These are phyloP conservation scores for Nemopilema nomurai DNA, from an alignment of 30 jellyfish, hydroid and myxozoan genomes.

Conservation along the genomic window DNA sequence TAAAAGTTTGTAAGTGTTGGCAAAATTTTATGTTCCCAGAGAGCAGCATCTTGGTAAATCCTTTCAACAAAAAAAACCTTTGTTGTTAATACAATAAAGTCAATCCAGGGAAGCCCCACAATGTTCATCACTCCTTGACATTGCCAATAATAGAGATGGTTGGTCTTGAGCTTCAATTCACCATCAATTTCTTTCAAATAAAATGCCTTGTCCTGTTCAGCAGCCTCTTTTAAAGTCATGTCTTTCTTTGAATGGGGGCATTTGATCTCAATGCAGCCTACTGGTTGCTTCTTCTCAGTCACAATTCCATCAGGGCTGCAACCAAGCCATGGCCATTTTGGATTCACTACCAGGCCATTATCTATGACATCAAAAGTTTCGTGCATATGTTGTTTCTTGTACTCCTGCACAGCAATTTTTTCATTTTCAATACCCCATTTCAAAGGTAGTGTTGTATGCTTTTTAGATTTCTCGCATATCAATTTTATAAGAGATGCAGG, in stretches of 20 bases:
- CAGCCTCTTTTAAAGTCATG: slow-evolving; percentile 6
- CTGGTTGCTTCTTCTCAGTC: not conserved
- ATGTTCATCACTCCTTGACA: slow-evolving; percentile 69
- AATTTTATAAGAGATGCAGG: slow-evolving; percentile 25
- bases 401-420: not conserved
- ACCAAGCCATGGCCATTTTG: slow-evolving; percentile 15
- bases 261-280: slow-evolving; percentile 40
- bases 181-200: not conserved
- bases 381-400: slow-evolving; percentile 1
- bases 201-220: slow-evolving; percentile 48
- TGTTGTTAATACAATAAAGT: slow-evolving; percentile 58
- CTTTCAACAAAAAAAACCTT: slow-evolving; percentile 32
- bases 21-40: slow-evolving; percentile 40
- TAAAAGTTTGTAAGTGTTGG: slow-evolving; percentile 33
- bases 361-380: not conserved
- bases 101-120: slow-evolving; percentile 39
- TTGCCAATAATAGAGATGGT: slow-evolving; percentile 27
- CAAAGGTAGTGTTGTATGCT: slow-evolving; percentile 8
- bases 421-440: slow-evolving; percentile 15
- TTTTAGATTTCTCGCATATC: slow-evolving; percentile 29
- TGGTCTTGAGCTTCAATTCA: slow-evolving; percentile 26
- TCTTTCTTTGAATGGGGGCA: slow-evolving; percentile 39
- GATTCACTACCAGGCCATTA: slow-evolving; percentile 3
- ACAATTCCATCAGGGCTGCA: slow-evolving; percentile 1
- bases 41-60: not conserved